Evolutionary conservation across 1,140 invertebrate genomes (phyloP).

Genomic region (Anoplolepis gracilipes): DNA sequence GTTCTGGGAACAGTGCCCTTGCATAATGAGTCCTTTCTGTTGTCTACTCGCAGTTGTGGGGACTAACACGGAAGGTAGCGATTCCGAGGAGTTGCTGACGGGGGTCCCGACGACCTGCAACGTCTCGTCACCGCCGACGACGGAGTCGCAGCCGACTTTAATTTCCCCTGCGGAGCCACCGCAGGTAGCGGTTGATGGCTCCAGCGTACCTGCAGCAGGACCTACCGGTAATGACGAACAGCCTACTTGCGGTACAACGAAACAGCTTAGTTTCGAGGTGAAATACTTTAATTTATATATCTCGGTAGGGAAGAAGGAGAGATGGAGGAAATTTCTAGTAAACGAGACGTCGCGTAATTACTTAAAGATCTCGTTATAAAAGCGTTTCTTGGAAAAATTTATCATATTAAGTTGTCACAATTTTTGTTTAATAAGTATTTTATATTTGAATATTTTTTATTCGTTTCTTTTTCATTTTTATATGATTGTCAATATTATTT

Average conservation of each 20-base stretch:
- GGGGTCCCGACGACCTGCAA: constrained; percentile 79
- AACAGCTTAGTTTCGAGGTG: constrained; percentile 83
- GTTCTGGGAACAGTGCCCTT: background rate
- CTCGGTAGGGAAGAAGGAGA: background rate
- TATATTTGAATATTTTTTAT: background rate
- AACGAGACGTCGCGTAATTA: background rate
- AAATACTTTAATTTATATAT: constrained; percentile 54
- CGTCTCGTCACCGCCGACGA: constrained; percentile 77
- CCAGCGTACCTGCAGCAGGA: constrained; percentile 73
- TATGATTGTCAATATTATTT: background rate
- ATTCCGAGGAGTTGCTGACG: constrained; percentile 82
- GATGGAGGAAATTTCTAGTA: background rate
- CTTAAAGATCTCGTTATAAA: background rate
- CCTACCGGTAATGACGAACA: constrained; percentile 79
- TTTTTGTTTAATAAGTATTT: background rate
- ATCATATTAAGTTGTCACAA: background rate
- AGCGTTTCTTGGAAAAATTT: too few species aligned
- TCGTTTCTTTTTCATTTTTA: background rate
- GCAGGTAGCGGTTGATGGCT: constrained; percentile 63
- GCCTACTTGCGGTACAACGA: constrained; percentile 78
- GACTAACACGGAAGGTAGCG: constrained; percentile 82
- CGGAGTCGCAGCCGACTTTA: constrained; percentile 76
- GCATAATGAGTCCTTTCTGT: constrained; percentile 10
- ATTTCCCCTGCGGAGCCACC: constrained; percentile 59
- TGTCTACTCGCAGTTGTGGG: constrained; percentile 79